A percentile compares a stretch with the other conserved stretches of the same genome.
Evolutionary conservation across 2,797 vertebrate genomes (phyloP).

Genomic region (Betta splendens): DNA sequence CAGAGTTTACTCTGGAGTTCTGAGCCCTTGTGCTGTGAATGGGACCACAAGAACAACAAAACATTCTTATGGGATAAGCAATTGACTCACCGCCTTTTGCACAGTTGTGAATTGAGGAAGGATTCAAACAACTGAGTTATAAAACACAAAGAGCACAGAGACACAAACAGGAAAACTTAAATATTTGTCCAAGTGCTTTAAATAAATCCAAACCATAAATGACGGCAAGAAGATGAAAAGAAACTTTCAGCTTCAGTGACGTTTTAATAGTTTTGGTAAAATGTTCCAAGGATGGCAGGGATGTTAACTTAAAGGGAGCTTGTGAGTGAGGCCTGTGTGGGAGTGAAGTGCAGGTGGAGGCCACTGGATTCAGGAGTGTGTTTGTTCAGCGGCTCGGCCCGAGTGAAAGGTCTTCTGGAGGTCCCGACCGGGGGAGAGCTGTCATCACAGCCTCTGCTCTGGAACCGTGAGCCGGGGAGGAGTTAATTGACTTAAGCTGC

Average conservation of each 20-base stretch:
- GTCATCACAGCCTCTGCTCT: slow-evolving; percentile 28
- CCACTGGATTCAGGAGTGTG: slow-evolving; percentile 62
- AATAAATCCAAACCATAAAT: too few species aligned
- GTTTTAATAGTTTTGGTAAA: slow-evolving; percentile 6
- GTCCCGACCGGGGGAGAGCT: slow-evolving; percentile 23
- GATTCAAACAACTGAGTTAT: slow-evolving; percentile 37
- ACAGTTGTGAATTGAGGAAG: slow-evolving; percentile 47
- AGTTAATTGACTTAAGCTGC: slow-evolving; percentile 23
- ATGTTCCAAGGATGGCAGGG: not conserved
- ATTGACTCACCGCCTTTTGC: slow-evolving; percentile 68
- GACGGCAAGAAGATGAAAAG: too few species aligned
- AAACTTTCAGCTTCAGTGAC: not conserved
- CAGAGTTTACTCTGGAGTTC: slow-evolving; percentile 64
- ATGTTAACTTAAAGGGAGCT: slow-evolving; percentile 1
- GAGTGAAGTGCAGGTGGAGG: slow-evolving; percentile 29
- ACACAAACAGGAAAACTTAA: too few species aligned
- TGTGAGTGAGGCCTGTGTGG: slow-evolving; percentile 18
- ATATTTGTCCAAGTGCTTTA: too few species aligned
- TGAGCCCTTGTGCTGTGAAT: slow-evolving; percentile 62
- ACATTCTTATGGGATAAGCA: slow-evolving; percentile 64
- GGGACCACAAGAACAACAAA: slow-evolving; percentile 63
- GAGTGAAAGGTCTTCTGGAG: slow-evolving; percentile 47
- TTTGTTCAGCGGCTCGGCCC: slow-evolving; percentile 71
- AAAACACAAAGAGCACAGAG: slow-evolving; percentile 1
- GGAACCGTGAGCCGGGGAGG: slow-evolving; percentile 12